Base-by-base conservation (phyloP, 2,888 invertebrate genomes). In the Cylindroiulus punctatus region DNA sequence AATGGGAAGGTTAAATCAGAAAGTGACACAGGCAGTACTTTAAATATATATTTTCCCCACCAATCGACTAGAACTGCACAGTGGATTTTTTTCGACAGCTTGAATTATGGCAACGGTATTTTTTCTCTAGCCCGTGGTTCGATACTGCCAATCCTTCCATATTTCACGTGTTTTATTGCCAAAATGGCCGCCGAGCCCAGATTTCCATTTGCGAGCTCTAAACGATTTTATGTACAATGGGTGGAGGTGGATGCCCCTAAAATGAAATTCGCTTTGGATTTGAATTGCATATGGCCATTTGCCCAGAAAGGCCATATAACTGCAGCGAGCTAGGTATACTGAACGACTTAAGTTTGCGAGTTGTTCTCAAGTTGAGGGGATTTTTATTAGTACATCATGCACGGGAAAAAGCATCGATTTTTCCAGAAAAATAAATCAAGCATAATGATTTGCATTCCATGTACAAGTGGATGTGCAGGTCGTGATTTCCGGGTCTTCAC, bases 1-100 rank as follows among this genome's bases (percentile, higher is more conserved):
- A 83, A 40, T 83, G 83, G 83, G 40, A 40, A 42, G 83, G 83
- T 14, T 40, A 83, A 83, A 83, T 83, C 83, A 83, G 83, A 42
- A 83, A 83, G 83, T 83, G 83, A 44, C 83, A 83, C 30, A 5
- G 30, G 76, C 76, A 76, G 76, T 76, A 83, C 83, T 83, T 83
- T 83, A 42, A 83, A 83, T 83, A 83, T 40, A 83, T 83, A 83
- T 83, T 83, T 76, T 76, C 26, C 30, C 76, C 76, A 30, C 76
- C 76, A 30, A 76, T 76, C 76, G 76, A 76, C 76, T 76, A 30
- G 30, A 76, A 76, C 76, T 76, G 76, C 76, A 76, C 76, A 76
- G 30, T 76, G 76, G 76, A 32, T 76, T 76, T 76, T 30, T 76
- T 76, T 76, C 26, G 76, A 76, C 76, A 76, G 30, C 3, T 12